These are phyloP conservation scores for Rhizomys pruinosus DNA, from an alignment of 2,113 vertebrate species.

Conservation along the genomic window DNA sequence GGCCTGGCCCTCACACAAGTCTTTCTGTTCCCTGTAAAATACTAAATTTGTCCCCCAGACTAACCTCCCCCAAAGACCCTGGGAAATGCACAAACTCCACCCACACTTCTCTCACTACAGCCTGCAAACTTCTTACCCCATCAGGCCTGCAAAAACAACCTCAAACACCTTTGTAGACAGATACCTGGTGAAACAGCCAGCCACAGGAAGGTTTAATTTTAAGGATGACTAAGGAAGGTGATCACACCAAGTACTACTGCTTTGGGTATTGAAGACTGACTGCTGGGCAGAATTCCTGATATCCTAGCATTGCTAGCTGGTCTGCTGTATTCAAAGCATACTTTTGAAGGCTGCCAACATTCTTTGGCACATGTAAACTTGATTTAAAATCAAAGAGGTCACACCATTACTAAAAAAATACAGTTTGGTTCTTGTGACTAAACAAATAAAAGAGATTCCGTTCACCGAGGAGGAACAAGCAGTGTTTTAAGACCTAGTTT, in stretches of 20 bases:
- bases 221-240: conserved; percentile 54
- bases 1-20: conserved; percentile 55
- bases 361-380: background rate
- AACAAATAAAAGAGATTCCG: conserved; percentile 47
- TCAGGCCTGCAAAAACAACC: conserved; percentile 45
- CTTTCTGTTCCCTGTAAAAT: conserved; percentile 60
- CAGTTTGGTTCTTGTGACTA: background rate
- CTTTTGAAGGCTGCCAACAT: conserved; percentile 50
- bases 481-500: background rate
- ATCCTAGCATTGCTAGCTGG: conserved; percentile 35
- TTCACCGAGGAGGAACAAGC: background rate
- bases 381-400: conserved; percentile 55
- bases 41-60: conserved; percentile 52
- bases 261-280: conserved; percentile 44
- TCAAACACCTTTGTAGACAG: conserved; percentile 63
- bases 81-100: conserved; percentile 70
- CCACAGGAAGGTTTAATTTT: conserved; percentile 57
- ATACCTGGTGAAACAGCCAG: conserved; percentile 54
- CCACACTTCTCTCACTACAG: conserved; percentile 64
- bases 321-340: conserved; percentile 23
- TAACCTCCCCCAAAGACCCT: conserved; percentile 58
- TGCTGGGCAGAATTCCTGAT: conserved; percentile 29
- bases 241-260: conserved; percentile 42
- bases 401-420: conserved; percentile 28
- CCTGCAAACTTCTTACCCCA: conserved; percentile 64